Conservation (phyloP, 2,797 vertebrate species). For the Arctocebus calabarensis region DNA sequence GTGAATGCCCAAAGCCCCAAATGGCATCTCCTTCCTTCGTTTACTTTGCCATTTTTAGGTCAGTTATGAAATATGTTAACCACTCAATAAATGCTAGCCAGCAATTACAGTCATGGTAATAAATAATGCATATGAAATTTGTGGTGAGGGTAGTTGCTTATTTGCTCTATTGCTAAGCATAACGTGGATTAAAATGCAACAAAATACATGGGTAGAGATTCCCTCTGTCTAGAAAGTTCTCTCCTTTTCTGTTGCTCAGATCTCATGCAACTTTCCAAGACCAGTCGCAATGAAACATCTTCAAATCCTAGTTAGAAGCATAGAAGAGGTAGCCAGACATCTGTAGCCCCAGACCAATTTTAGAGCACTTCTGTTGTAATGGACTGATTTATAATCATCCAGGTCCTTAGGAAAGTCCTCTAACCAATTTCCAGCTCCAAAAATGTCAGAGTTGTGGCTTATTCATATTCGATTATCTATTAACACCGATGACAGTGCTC, state of each 20-base stretch:
- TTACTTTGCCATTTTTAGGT: background rate
- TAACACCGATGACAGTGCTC: background rate
- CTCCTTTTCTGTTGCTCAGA: background rate
- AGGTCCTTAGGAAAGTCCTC: background rate
- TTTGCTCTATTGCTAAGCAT: background rate
- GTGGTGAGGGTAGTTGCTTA: background rate
- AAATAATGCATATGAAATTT: background rate
- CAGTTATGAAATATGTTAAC: background rate
- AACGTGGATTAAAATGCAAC: background rate
- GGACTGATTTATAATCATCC: background rate
- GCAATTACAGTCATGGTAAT: background rate
- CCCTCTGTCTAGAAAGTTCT: background rate
- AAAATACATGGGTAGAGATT: background rate
- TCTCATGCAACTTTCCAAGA: background rate
- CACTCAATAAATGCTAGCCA: background rate
- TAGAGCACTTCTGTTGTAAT: background rate
- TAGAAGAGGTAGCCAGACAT: background rate
- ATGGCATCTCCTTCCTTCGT: background rate
- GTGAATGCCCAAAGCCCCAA: background rate
- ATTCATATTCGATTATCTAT: conserved; percentile 6
- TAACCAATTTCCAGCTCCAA: background rate
- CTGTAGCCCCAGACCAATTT: background rate
- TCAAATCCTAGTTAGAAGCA: background rate
- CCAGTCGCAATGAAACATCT: background rate
- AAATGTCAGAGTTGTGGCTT: background rate